Conservation (phyloP, 2,797 vertebrate species). For the Nyctalus aviator region DNA sequence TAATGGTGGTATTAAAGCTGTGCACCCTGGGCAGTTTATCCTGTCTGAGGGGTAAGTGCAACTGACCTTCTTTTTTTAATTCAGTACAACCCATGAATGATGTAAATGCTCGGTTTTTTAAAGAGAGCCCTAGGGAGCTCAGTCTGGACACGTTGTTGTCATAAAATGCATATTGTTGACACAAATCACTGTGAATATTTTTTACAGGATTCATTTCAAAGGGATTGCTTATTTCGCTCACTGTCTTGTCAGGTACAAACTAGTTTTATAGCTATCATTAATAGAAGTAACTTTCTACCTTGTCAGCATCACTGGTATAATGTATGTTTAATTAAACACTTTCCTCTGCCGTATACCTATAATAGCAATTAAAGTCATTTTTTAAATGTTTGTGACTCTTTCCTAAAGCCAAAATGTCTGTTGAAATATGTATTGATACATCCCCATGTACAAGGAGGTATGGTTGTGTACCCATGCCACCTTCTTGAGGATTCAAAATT, state of each 20-base stretch:
- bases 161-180: not conserved
- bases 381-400: no score
- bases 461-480: no score
- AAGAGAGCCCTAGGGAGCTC: not conserved
- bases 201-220: not conserved
- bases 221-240: not conserved
- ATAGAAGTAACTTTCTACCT: no score
- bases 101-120: not conserved
- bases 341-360: constrained; percentile 80
- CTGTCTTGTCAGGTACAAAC: not conserved
- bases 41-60: not conserved
- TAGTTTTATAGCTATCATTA: not conserved
- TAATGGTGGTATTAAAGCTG: not conserved
- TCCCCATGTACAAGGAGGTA: no score
- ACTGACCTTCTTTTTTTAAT: not conserved
- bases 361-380: constrained; percentile 90
- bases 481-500: no score
- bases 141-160: not conserved
- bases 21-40: not conserved
- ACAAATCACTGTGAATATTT: not conserved
- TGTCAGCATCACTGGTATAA: constrained; percentile 85
- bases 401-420: no score
- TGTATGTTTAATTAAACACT: constrained; percentile 89
- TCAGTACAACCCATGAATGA: not conserved
- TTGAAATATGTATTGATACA: no score